Evolutionary conservation across 2,113 vertebrate species (phyloP), one percentile per base, ranked within the genome.

Genomic region (Campylomormyrus numenius): DNA sequence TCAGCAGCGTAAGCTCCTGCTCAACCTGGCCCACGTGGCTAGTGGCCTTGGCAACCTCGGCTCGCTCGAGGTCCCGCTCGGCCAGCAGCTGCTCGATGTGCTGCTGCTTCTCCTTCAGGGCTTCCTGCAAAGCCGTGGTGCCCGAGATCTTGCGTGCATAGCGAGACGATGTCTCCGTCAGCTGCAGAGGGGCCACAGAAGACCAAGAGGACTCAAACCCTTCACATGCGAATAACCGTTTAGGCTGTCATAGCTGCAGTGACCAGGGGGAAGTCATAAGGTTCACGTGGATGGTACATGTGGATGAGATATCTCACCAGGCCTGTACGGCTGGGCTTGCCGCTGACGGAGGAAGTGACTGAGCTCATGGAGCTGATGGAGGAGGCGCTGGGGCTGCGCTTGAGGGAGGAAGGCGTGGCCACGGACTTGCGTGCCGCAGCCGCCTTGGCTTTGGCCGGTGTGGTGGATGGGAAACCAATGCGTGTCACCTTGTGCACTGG

Each of bases 51-150:
- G 98, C 98, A 90, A 99, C 97, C 94, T 99, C 98, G 17, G 97
- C 98, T 93, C 97, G 96, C 94, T 99, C 98, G 94, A 98, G 95
- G 94, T 99, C 98, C 91, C 98, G 95, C 93, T 99, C 98, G 10
- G 97, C 98, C 95, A 99, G 96, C 86, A 99, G 97, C 94, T 99
- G 98, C 91, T 99, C 98, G 77, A 99, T 99, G 93, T 99, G 98
- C 93, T 99, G 98, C 94, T 99, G 98, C 92, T 99, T 99, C 96
- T 99, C 98, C 94, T 99, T 99, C 93, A 99, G 95, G 0, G 98
- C 98, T 93, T 99, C 98, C 94, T 99, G 98, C 48, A 99, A 94
- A 27, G 98, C 98, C 0, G 98, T 99, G 93, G 97, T 99, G 92
- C 98, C 98, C 3, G 98, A 99, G 92, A 99, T 99, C 95, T 99